Evolutionary conservation across 2,113 vertebrate genomes (phyloP).

Genomic region (Setophaga petechia): DNA sequence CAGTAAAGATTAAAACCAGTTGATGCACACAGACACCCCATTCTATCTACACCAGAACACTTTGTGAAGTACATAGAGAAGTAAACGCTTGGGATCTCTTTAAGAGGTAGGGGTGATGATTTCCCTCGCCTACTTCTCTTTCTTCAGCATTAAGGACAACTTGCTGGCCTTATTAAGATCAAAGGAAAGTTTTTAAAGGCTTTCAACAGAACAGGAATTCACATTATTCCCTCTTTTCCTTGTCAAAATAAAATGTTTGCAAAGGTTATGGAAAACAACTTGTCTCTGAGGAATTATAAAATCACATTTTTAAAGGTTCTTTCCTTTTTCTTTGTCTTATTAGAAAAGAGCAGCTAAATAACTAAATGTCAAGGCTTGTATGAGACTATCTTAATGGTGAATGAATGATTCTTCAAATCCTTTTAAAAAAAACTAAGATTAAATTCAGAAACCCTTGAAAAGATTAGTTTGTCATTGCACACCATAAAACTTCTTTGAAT

Average conservation of each 20-base stretch:
- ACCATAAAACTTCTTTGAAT: not conserved
- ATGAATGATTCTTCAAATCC: not conserved
- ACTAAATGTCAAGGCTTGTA: conserved; percentile 39
- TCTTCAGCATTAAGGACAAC: not conserved
- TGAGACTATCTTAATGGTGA: not conserved
- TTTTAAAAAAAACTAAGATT: not conserved
- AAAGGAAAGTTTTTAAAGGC: not conserved
- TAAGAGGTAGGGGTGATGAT: not conserved
- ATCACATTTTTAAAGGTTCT: conserved; percentile 13
- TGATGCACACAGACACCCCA: not conserved
- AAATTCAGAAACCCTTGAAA: not conserved
- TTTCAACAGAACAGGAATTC: not conserved
- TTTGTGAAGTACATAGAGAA: not conserved
- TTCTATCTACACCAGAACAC: not conserved
- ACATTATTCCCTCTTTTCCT: not conserved
- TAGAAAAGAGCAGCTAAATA: conserved; percentile 23
- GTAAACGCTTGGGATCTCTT: not conserved
- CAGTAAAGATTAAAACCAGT: not conserved
- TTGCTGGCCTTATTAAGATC: not conserved
- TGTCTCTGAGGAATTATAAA: conserved; percentile 23
- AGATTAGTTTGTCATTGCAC: not conserved
- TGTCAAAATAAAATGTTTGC: conserved; percentile 26
- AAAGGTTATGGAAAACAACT: conserved; percentile 54
- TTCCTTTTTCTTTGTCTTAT: conserved; percentile 21
- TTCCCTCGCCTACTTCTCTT: not conserved